Conservation (phyloP, 2,888 invertebrate species). For the Eueremaeus valkanovi region DNA sequence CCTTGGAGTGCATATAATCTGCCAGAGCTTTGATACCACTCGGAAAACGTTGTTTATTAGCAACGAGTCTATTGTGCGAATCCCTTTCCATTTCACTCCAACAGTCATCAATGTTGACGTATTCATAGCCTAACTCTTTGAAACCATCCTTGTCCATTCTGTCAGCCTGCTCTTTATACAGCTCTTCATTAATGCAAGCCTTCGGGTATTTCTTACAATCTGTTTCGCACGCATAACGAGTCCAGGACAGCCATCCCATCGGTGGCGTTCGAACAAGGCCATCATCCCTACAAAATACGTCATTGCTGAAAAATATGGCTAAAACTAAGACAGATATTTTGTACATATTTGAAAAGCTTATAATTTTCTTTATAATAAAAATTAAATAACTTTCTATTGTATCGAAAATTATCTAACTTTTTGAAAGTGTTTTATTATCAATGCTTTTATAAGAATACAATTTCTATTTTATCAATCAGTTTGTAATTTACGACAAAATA, state of each 20-base stretch:
- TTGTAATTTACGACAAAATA: no score
- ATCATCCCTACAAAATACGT: slow-evolving; percentile 59
- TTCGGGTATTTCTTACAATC: slow-evolving; percentile 83
- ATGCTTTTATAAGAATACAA: no score
- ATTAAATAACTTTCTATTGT: no score
- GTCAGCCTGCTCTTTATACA: slow-evolving; percentile 54
- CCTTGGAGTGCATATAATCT: slow-evolving; percentile 72
- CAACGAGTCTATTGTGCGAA: slow-evolving; percentile 46
- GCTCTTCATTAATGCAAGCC: slow-evolving; percentile 72
- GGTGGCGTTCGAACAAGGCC: slow-evolving; percentile 76
- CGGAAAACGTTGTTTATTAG: slow-evolving; percentile 54
- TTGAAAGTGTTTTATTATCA: no score
- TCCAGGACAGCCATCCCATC: slow-evolving; percentile 89
- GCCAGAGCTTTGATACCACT: slow-evolving; percentile 55
- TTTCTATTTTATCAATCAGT: no score
- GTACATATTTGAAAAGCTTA: no score
- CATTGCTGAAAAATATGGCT: background rate
- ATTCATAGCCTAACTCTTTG: slow-evolving; percentile 54
- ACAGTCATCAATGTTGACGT: slow-evolving; percentile 55
- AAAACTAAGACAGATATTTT: no score
- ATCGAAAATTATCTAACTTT: no score
- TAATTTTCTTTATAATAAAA: no score
- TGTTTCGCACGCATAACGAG: slow-evolving; percentile 76
- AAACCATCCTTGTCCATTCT: slow-evolving; percentile 53
- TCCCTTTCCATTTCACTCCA: slow-evolving; percentile 53